phyloP scores from a whole-genome alignment of 2,113 vertebrate species.

The Zeus faber region DNA sequence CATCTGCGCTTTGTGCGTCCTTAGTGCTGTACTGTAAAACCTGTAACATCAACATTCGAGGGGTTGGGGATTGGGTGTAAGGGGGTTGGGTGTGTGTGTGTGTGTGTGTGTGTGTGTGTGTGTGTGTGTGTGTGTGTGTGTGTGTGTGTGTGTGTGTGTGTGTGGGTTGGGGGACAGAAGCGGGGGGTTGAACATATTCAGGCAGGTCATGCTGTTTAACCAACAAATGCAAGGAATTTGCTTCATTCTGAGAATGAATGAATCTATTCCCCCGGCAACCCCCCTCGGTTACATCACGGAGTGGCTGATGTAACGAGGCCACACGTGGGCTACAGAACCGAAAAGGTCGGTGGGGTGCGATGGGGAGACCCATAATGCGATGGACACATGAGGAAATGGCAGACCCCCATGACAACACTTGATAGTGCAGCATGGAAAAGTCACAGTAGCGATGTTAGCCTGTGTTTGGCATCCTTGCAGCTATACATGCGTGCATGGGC shows the following conservation, averaged over 20 bases:
- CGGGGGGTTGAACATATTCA: constrained; percentile 6
- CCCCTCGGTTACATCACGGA: too few species aligned
- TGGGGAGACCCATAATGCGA: too few species aligned
- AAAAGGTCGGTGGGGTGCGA: too few species aligned
- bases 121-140: background rate
- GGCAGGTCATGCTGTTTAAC: constrained; percentile 23
- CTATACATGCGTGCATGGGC: too few species aligned
- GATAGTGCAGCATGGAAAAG: constrained; percentile 28
- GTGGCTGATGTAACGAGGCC: too few species aligned
- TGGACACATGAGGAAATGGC: too few species aligned
- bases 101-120: background rate
- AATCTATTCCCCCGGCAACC: too few species aligned
- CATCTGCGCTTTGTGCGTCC: background rate
- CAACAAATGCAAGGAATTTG: constrained; percentile 47
- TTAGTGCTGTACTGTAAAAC: too few species aligned
- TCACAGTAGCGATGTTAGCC: constrained; percentile 33
- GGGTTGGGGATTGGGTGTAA: background rate
- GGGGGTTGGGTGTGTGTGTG: background rate
- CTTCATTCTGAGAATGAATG: constrained; percentile 12
- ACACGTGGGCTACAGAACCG: too few species aligned
- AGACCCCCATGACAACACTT: constrained; percentile 26
- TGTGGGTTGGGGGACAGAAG: too few species aligned
- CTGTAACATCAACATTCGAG: too few species aligned
- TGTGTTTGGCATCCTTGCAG: constrained; percentile 37
- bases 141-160: background rate